Base-by-base conservation (phyloP, 2,888 invertebrate genomes). In the Cryptocephalus moraei region DNA sequence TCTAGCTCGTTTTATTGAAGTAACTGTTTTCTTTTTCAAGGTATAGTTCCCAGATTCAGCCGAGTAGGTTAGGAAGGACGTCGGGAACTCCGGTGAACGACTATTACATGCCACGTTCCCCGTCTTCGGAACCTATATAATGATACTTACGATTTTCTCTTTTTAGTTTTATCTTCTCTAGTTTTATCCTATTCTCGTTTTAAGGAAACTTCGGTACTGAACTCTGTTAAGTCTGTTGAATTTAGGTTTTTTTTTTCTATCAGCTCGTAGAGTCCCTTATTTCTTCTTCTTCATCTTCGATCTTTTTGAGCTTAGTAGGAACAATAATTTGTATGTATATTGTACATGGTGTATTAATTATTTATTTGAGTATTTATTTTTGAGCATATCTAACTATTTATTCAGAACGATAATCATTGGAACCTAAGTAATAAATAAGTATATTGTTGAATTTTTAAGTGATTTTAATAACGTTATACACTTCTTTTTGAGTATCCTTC, bases 51-150 rank as follows among this genome's bases (percentile, higher is more conserved):
- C 58, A 61, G 42, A 49, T 56, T 47, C 62, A 58, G 47, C 58
- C 62, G 57, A 62, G 65, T 57, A 61, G 60, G 51, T 55, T 59
- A 51, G 55, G 58, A 52, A 61, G 58, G 58, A 54, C 59, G 49
- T 63, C 66, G 41, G 58, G 61, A 48, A 66, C 65, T 40, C 64
- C 65, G 38, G 53, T 57, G 31, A 62, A 53, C 46, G 65, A 62
- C 45, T 59, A 56, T 52, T 62, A 54, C 46, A 46, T 55, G 47
- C 58, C 61, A 42, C 52, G 57, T 46, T 44, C 58, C 32, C 50
- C 62, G 49, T 61, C 63, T 55, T 55, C 60, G 41, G 61, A 62
- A 51, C 60, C 58, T 8, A 49, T 59, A 44, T 62, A 40, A 13
- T 36, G 36, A 40, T 40, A 12, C 14, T 40, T 40, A 40, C n/a